These are phyloP conservation scores for Sarcoramphus papa DNA, from an alignment of 2,797 vertebrate genomes.

Conservation along the genomic window DNA sequence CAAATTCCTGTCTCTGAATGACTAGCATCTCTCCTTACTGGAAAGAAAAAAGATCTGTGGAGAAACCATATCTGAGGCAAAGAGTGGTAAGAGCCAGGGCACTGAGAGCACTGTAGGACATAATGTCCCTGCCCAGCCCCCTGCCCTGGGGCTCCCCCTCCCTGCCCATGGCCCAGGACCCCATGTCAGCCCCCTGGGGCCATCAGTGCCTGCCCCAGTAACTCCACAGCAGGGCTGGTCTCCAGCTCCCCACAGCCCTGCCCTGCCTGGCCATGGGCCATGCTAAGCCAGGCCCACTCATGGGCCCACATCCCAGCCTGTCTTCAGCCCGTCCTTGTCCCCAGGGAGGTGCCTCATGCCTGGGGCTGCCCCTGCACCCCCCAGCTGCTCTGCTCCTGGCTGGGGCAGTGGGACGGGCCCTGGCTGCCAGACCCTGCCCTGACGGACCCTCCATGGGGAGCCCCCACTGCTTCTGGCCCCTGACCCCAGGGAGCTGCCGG, in stretches of 20 bases:
- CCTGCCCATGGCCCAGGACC: background rate
- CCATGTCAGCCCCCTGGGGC: fast-evolving
- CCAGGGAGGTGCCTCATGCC: fast-evolving
- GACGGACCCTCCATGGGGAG: fast-evolving
- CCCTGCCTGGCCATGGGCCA: background rate
- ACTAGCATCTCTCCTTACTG: background rate
- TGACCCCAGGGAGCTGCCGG: fast-evolving
- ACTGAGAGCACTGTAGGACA: background rate
- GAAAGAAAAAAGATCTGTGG: background rate
- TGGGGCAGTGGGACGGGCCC: fast-evolving
- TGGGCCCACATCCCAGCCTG: background rate
- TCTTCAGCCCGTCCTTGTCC: too few relatives aligned
- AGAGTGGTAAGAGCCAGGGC: background rate
- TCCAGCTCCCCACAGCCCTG: background rate
- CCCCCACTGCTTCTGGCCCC: fast-evolving
- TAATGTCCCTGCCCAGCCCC: background rate
- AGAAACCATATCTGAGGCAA: background rate
- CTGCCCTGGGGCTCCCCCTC: background rate
- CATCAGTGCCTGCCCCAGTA: background rate
- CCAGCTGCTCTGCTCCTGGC: background rate
- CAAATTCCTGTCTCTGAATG: background rate
- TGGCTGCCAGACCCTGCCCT: background rate
- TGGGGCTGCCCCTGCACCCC: background rate
- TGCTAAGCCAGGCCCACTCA: too few relatives aligned
- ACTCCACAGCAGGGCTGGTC: background rate